A percentile compares a stretch with the other conserved stretches of the same genome.
These are phyloP conservation scores for Oplegnathus fasciatus DNA, from an alignment of 2,113 vertebrate genomes.

Conservation along the genomic window DNA sequence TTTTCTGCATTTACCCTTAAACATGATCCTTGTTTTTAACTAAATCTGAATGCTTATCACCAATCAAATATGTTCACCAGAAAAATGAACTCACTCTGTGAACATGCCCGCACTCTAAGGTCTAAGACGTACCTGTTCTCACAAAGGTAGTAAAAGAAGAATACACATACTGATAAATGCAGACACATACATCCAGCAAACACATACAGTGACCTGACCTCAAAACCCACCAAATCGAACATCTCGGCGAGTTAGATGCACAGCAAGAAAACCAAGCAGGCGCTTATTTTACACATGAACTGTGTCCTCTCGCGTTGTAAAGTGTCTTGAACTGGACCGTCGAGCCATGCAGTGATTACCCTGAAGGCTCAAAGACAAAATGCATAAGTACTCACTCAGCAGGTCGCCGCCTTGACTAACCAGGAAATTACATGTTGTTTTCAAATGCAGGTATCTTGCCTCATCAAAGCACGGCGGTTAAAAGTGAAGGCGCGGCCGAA, in stretches of 20 bases:
- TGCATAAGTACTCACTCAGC: slow-evolving; percentile 39
- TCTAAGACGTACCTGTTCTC: not conserved
- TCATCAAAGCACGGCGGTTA: slow-evolving; percentile 31
- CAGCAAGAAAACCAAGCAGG: not conserved
- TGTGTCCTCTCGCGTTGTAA: slow-evolving; percentile 2
- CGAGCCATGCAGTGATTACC: slow-evolving; percentile 37
- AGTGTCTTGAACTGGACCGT: slow-evolving; percentile 4
- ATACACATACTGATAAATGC: not conserved
- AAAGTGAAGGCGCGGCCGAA: slow-evolving; percentile 21
- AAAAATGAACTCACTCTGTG: not conserved
- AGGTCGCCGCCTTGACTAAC: slow-evolving; percentile 35
- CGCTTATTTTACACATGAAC: slow-evolving; percentile 22
- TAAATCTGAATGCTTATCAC: not conserved
- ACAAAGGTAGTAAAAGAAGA: slow-evolving; percentile 4
- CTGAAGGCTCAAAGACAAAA: slow-evolving; percentile 18
- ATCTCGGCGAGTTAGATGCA: not conserved
- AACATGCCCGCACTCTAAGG: not conserved
- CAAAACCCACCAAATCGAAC: not conserved
- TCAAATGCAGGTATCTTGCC: slow-evolving; percentile 19
- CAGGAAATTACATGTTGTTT: slow-evolving; percentile 48
- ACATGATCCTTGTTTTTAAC: not conserved
- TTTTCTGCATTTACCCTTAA: not conserved
- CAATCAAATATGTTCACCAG: not conserved
- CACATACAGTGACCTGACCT: slow-evolving; percentile 1
- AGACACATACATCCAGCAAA: not conserved